phyloP scores from a whole-genome alignment of 2,888 invertebrate species.

The Smittia sp. region DNA sequence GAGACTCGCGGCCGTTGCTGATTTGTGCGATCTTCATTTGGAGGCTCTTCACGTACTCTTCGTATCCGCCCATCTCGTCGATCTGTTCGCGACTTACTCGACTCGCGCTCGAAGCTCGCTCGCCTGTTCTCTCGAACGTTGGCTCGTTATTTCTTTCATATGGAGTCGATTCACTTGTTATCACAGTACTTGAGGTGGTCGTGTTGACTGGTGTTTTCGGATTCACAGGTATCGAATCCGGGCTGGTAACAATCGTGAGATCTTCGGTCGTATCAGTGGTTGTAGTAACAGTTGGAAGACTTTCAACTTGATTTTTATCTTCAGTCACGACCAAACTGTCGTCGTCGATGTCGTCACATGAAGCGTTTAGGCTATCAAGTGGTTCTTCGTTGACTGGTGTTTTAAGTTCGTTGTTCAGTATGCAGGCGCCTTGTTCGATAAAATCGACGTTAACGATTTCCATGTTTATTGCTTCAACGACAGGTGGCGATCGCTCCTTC shows the following conservation, averaged over 20 bases:
- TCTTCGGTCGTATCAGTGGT: slow-evolving; percentile 63
- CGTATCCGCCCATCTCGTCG: slow-evolving; percentile 54
- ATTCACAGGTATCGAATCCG: slow-evolving; percentile 48
- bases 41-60: slow-evolving; percentile 64
- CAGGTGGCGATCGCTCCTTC: slow-evolving; percentile 51
- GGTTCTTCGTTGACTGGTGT: slow-evolving; percentile 55
- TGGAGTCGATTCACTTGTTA: slow-evolving; percentile 42
- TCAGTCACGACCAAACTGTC: slow-evolving; percentile 58
- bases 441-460: slow-evolving; percentile 58
- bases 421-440: slow-evolving; percentile 56
- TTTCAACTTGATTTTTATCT: slow-evolving; percentile 42
- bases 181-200: slow-evolving; percentile 42
- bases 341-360: slow-evolving; percentile 56
- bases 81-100: slow-evolving; percentile 47
- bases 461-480: slow-evolving; percentile 47
- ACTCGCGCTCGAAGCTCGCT: slow-evolving; percentile 23
- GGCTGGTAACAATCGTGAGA: slow-evolving; percentile 58
- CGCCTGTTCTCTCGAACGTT: slow-evolving; percentile 9
- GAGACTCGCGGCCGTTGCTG: slow-evolving; percentile 66
- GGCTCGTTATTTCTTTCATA: slow-evolving; percentile 45
- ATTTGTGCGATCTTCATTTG: slow-evolving; percentile 69
- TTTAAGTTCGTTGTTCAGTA: slow-evolving; percentile 50
- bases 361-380: slow-evolving; percentile 45
- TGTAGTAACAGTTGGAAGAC: slow-evolving; percentile 49
- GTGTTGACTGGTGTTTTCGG: slow-evolving; percentile 46